These are phyloP conservation scores for Pristionchus pacificus DNA, from an alignment of 1,140 invertebrate species.

Conservation along the genomic window DNA sequence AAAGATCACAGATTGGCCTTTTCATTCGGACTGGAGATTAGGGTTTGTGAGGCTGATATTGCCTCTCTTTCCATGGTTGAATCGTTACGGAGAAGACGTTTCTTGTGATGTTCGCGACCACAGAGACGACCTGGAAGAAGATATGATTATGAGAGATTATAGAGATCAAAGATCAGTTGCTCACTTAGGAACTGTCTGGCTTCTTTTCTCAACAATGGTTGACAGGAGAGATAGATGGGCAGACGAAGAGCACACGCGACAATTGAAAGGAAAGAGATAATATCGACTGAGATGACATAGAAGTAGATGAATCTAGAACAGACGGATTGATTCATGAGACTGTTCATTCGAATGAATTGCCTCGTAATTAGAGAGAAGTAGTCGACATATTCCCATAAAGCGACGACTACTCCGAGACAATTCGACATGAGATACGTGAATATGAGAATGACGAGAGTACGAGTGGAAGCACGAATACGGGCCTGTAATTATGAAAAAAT, in stretches of 20 bases:
- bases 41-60: too few relatives aligned
- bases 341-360: slow-evolving; percentile 2
- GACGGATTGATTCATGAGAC: too few relatives aligned
- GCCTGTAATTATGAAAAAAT: slow-evolving; percentile 32
- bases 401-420: slow-evolving; percentile 39
- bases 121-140: too few relatives aligned
- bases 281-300: slow-evolving; percentile 43
- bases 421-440: slow-evolving; percentile 44
- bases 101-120: too few relatives aligned
- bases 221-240: slow-evolving; percentile 19
- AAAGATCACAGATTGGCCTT: too few relatives aligned
- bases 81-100: too few relatives aligned
- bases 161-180: too few relatives aligned
- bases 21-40: too few relatives aligned
- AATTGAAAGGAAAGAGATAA: slow-evolving; percentile 45
- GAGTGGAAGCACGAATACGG: slow-evolving; percentile 41
- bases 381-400: slow-evolving; percentile 47
- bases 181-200: not conserved
- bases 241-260: slow-evolving; percentile 20
- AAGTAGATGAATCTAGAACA: slow-evolving; percentile 35
- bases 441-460: slow-evolving; percentile 41
- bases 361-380: not conserved
- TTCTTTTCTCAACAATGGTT: slow-evolving; percentile 10
- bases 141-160: too few relatives aligned
- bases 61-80: too few relatives aligned